Base-by-base conservation (phyloP, 2,888 invertebrate genomes). In the Drosophila sordidula region DNA sequence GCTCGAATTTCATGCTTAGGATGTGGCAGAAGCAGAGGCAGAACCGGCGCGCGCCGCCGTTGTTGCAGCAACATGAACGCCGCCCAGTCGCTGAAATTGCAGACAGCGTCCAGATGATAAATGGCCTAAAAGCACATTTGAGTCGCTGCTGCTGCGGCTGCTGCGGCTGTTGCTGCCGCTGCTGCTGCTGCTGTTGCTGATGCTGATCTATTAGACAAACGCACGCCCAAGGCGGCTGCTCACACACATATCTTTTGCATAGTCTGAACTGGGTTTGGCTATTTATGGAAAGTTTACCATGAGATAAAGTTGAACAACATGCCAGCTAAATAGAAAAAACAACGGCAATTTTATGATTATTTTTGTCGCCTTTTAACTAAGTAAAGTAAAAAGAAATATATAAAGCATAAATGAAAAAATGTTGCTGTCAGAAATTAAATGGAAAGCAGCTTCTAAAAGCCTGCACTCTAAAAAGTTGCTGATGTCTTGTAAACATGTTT, bases 191-290 rank as follows among this genome's bases (percentile, higher is more conserved):
- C 34, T 50, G 65, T 2, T 58, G 66, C 57, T 81, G 81, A 65
- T 73, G 81, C 83, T 83, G 83, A 83, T 83, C 86, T 83, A 83
- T 83, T 83, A 78, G 83, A 86, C 86, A 86, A 83, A 86, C 76
- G 80, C 86, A 83, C 73, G 82, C 83, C 80, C 71, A 76, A 76
- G 78, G 83, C 83, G 67, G 70, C 69, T 68, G 67, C 75, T 75
- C 50, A 51, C 57, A 54, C 52, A 59, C 54, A 56, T 58, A 54
- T 55, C 59, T 63, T 41, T 46, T 38, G 67, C 65, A 62, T 57
- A 26, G 50, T 16, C 29, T 39, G 59, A 63, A 68, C 65, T 69
- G 54, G 70, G 62, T 39, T 63, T 70, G 75, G 67, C 83, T 83
- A 83, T 83, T 83, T 83, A 86, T 86, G 83, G 83, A 74, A 73